Base-by-base conservation (phyloP, 2,113 vertebrate genomes). In the Coreoperca whiteheadi region DNA sequence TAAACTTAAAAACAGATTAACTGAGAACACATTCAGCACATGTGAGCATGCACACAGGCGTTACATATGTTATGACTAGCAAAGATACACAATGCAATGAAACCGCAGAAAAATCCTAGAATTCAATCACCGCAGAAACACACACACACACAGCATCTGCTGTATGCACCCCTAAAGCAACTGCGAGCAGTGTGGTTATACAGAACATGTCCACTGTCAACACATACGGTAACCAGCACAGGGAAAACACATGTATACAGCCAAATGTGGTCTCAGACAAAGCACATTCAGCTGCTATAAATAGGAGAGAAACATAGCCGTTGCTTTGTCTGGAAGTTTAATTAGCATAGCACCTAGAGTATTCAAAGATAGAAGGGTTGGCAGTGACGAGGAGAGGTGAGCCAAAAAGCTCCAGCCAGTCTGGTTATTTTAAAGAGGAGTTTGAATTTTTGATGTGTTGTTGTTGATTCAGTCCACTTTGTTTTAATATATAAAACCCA, bases 271-370 rank as follows among this genome's bases (percentile, higher is more conserved):
- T 85, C 80, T 87, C 59, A 80, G 65, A 89, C 87, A 87, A 91
- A 92, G 79, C 71, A 77, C 70, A 56, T 53, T 75, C 81, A 77
- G 73, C 70, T 54, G 48, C 84, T 83, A 77, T 72, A 89, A 90
- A 90, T 77, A 89, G 34, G 65, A 53, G 41, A 79, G 66, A 37
- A 81, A 80, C 78, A 77, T 54, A 71, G 73, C 87, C 69, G 84
- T 56, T 75, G 77, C 77, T 90, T 89, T 86, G 82, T 89, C 82
- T 79, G 61, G 84, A 89, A 68, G 77, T 75, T 91, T 83, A 77
- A 91, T 87, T 82, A 90, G 65, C 83, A 79, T 77, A 64, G 72
- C 72, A 80, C 77, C 80, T 87, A 25, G 61, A 86, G 77, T 66
- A 85, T 81, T 79, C 69, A 81, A 70, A 87, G 74, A 83, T 64